These are phyloP conservation scores for Chrysolina haemoptera DNA, from an alignment of 2,888 invertebrate species.

Conservation along the genomic window DNA sequence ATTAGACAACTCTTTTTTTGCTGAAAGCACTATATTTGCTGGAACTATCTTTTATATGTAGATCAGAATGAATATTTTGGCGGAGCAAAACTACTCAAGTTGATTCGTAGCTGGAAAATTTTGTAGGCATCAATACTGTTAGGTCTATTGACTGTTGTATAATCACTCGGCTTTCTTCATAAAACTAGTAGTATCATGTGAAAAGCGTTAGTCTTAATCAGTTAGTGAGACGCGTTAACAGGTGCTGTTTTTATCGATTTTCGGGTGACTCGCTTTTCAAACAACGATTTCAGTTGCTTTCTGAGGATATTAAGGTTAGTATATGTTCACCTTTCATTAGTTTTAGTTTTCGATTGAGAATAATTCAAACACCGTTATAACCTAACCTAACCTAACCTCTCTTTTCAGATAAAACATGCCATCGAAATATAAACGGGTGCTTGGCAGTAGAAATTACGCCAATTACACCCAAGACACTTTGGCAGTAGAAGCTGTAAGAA, in stretches of 20 bases:
- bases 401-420: conserved; percentile 21
- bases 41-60: no score
- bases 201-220: conserved; percentile 4
- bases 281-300: neutral
- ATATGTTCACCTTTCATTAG: conserved; percentile 4
- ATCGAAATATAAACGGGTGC: conserved; percentile 17
- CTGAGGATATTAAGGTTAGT: neutral
- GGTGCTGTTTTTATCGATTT: conserved; percentile 1
- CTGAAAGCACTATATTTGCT: no score
- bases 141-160: neutral
- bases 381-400: conserved; percentile 13
- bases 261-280: conserved; percentile 4
- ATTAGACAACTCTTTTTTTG: no score
- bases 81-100: neutral
- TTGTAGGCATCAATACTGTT: conserved; percentile 6
- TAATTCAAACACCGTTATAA: conserved; percentile 12
- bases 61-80: no score
- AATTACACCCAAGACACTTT: conserved; percentile 20
- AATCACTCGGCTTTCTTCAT: conserved; percentile 6
- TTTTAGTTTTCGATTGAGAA: conserved; percentile 2
- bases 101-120: neutral
- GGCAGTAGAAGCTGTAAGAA: conserved; percentile 18
- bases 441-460: conserved; percentile 20
- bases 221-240: neutral
- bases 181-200: conserved; percentile 7